Conservation (phyloP, 1,140 invertebrate genomes). For the Zeugodacus cucurbitae region DNA sequence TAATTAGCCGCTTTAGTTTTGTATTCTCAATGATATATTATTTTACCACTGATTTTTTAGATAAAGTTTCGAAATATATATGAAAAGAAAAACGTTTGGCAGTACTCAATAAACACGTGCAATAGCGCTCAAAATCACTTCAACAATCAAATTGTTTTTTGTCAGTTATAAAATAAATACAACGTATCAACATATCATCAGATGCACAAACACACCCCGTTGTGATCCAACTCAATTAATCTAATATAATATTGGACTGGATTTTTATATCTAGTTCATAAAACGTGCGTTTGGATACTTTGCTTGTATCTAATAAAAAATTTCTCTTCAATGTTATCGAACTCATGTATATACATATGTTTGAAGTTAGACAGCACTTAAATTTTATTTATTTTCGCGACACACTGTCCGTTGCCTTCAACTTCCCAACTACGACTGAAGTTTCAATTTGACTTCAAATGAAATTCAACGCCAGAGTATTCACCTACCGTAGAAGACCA, state of each 20-base stretch:
- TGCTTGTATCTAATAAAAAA: not conserved
- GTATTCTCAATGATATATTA: too few species aligned
- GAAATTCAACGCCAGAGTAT: not conserved
- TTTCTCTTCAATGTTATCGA: not conserved
- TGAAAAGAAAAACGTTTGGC: too few species aligned
- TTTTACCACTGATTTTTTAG: too few species aligned
- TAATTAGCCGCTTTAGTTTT: not conserved
- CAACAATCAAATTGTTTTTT: not conserved
- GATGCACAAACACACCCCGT: too few species aligned
- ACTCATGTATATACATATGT: not conserved
- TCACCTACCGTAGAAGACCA: not conserved
- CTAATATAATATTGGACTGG: too few species aligned
- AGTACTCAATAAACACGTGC: too few species aligned
- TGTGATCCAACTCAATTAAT: too few species aligned
- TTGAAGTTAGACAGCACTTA: not conserved
- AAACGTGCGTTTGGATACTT: not conserved
- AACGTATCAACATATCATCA: not conserved
- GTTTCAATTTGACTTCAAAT: conserved; percentile 14
- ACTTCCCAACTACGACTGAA: conserved; percentile 2
- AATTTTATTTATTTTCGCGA: not conserved
- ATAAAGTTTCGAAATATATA: too few species aligned
- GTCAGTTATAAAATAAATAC: not conserved
- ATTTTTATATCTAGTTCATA: too few species aligned
- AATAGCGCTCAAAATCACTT: not conserved
- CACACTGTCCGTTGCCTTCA: too few species aligned